Base-by-base conservation (phyloP, 2,888 invertebrate species). In the Chrysolina americana region DNA sequence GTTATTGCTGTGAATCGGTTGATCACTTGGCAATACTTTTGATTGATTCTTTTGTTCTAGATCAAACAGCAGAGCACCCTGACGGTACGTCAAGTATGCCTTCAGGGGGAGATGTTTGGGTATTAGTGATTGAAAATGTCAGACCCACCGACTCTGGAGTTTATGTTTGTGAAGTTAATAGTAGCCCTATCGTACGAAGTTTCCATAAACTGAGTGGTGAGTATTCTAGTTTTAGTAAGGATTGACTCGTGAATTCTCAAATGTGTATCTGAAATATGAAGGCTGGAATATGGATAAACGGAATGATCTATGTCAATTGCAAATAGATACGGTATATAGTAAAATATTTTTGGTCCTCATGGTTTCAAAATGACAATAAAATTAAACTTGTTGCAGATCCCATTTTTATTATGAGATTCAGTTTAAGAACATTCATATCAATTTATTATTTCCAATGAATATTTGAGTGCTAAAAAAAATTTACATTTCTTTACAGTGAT, bases 131-230 rank as follows among this genome's bases (percentile, higher is more conserved):
- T 83, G 93, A 92, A 85, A 89, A 91, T 19, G 92, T 93, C 17
- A 92, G 90, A 82, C 89, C 92, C 0, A 89, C 91, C 0, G 96
- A 96, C 85, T 92, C 94, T 0, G 95, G 95, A 1, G 90, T 94
- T 47, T 96, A 96, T 86, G 92, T 93, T 81, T 96, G 96, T 83
- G 95, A 96, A 88, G 92, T 95, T 19, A 96, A 96, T 88, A 94
- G 94, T 17, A 93, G 93, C 81, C 95, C 95, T 0, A 92, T 93
- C 0, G 91, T 95, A 62, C 90, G 93, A 78, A 94, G 95, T 84
- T 95, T 94, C 88, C 94, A 95, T 86, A 92, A 93, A 83, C 89
- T 96, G 9, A 93, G 92, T 86, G 95, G 95, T 94, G 87, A 87
- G 88, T 80, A 72, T 36, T 15, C 36, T 5, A 5, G 28, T 28